These are phyloP conservation scores for Stomatorhinus ivindoensis DNA, from an alignment of 2,113 vertebrate species.

Conservation along the genomic window DNA sequence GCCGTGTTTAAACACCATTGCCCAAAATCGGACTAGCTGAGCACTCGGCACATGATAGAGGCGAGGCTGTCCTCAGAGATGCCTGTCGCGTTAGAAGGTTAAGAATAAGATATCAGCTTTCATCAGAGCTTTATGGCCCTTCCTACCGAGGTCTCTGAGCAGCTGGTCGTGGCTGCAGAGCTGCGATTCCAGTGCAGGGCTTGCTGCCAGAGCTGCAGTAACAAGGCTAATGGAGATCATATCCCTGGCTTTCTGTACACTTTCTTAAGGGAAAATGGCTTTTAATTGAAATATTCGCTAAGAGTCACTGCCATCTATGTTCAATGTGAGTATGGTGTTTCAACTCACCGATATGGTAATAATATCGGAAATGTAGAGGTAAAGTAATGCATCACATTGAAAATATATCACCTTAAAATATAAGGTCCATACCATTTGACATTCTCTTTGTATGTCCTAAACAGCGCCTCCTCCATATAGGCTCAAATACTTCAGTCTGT, in stretches of 20 bases:
- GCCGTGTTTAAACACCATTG: neutral
- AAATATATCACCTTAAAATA: neutral
- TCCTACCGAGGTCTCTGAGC: neutral
- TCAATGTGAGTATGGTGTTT: neutral
- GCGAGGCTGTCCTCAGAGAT: too few species aligned
- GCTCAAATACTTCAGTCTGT: neutral
- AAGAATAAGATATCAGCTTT: neutral
- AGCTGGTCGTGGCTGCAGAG: neutral
- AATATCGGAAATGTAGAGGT: neutral
- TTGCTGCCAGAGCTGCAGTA: neutral
- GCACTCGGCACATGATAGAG: neutral
- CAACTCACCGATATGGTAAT: neutral
- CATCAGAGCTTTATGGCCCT: neutral
- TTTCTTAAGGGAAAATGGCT: neutral
- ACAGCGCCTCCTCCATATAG: neutral
- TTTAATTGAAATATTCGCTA: neutral
- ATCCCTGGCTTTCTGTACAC: neutral
- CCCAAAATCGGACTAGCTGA: neutral
- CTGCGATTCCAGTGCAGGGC: neutral
- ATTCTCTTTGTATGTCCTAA: neutral
- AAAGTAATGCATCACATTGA: neutral
- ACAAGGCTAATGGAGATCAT: neutral
- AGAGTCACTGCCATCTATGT: neutral
- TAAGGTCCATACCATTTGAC: neutral
- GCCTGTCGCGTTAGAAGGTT: neutral